phyloP scores from a whole-genome alignment of 1,140 invertebrate genomes.

The Drosophila oshimai region DNA sequence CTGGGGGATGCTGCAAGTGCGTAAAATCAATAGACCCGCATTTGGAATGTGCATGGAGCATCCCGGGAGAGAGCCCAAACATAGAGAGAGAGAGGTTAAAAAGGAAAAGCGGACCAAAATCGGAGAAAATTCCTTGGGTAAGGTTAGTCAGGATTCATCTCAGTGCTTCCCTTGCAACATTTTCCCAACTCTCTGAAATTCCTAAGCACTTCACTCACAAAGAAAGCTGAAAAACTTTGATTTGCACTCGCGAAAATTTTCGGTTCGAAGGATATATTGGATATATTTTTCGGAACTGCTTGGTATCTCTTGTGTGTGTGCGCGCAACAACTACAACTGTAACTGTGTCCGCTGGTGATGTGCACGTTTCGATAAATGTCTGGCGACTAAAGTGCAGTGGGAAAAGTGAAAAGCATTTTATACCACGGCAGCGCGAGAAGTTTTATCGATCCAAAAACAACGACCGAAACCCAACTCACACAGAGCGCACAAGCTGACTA shows the following conservation, averaged over 20 bases:
- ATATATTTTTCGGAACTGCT: constrained; percentile 13
- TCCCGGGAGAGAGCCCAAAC: constrained; percentile 3
- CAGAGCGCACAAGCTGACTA: constrained; percentile 29
- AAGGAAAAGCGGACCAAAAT: neutral
- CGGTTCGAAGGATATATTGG: constrained; percentile 27
- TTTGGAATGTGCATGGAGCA: constrained; percentile 18
- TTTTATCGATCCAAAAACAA: constrained; percentile 74
- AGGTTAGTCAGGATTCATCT: neutral
- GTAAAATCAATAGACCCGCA: constrained; percentile 49
- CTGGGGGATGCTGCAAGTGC: constrained; percentile 32
- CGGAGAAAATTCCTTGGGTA: constrained; percentile 13
- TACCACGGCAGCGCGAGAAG: constrained; percentile 57
- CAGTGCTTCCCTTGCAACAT: constrained; percentile 11
- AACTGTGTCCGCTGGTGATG: constrained; percentile 67
- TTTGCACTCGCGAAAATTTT: constrained; percentile 22
- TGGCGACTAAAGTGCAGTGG: constrained; percentile 77
- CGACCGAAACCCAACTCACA: constrained; percentile 54
- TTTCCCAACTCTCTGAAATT: neutral
- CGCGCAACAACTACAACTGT: constrained; percentile 15
- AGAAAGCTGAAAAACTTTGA: constrained; percentile 33
- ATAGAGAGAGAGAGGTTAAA: neutral
- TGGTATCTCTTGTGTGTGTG: neutral
- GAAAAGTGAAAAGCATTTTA: constrained; percentile 83
- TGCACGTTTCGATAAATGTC: constrained; percentile 75
- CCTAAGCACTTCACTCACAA: constrained; percentile 32